Evolutionary conservation across 2,113 vertebrate genomes (phyloP), one percentile per base, ranked within the genome.

Genomic region (Dendrocopos noguchii): DNA sequence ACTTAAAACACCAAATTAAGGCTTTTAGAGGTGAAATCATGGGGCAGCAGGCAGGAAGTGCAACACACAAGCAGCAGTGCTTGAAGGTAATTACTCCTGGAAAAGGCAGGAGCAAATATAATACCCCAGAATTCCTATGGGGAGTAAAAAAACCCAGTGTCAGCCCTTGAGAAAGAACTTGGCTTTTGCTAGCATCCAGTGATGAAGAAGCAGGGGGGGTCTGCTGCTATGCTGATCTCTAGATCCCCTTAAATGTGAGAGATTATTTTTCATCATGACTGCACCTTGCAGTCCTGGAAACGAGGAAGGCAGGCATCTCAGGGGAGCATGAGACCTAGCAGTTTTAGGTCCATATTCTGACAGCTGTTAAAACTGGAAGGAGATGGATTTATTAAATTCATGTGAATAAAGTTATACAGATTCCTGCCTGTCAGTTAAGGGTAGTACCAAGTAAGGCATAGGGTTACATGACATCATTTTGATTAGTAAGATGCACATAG

Each of bases 1-100:
- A 56, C n/a, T 91, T 91, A 90, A 94, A 93, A 27, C 4, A 3
- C n/a, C 59, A 91, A 83, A 93, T 96, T 90, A 95, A 94, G 73
- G 57, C 76, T 92, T 95, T 90, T 46, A 76, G 1, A 34, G 85
- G 66, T 83, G 77, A 92, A 95, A 65, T 31, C 6, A 12, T 80
- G 77, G 89, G 94, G 74, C 88, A 88, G 85, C 60, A 93, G 64
- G 24, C 47, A 89, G 79, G 13, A 88, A 89, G 6, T 42, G 28
- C 17, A 85, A 61, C 24, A 56, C 53, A 60, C 18, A 68, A 83
- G 33, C n/a, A 78, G 22, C 28, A 84, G 34, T 44, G 17, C 64
- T 79, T 87, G 39, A 80, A 84, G 56, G 64, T 46, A 73, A 80
- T 81, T 84, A 53, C 25, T 57, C 29, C 31, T 83, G 68, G 22